A percentile compares a stretch with the other conserved stretches of the same genome.
phyloP scores from a whole-genome alignment of 2,113 vertebrate species.

The Dolichotis patagonum region DNA sequence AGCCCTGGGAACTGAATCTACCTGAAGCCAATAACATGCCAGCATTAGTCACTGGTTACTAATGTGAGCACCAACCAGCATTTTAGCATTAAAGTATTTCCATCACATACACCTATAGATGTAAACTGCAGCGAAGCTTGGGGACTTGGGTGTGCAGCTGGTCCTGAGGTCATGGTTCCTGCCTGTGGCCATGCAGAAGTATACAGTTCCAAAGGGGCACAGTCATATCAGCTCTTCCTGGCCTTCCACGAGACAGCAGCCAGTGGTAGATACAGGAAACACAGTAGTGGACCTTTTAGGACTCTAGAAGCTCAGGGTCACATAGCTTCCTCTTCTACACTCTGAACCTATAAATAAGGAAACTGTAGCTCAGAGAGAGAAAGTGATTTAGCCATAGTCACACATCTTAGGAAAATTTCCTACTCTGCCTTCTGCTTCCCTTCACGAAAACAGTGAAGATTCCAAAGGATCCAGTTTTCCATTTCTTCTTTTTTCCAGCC shows the following conservation, averaged over 20 bases:
- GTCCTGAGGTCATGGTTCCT: neutral
- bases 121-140: slow-evolving; percentile 51
- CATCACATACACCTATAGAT: neutral
- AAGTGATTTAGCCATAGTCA: neutral
- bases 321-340: neutral
- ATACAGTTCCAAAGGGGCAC: too few species aligned
- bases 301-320: neutral
- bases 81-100: slow-evolving; percentile 51
- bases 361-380: neutral
- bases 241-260: too few species aligned
- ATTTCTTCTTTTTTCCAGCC: neutral
- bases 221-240: neutral
- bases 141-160: neutral
- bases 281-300: rapidly evolving
- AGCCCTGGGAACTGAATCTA: neutral
- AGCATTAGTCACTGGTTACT: neutral
- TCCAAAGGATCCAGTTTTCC: neutral
- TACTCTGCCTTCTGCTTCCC: neutral
- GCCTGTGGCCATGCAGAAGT: neutral
- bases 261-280: neutral
- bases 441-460: neutral
- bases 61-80: slow-evolving; percentile 63
- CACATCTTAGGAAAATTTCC: neutral
- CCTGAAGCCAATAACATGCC: neutral
- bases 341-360: neutral